phyloP scores from a whole-genome alignment of 1,140 invertebrate genomes.

The Parasteatoda tepidariorum region DNA sequence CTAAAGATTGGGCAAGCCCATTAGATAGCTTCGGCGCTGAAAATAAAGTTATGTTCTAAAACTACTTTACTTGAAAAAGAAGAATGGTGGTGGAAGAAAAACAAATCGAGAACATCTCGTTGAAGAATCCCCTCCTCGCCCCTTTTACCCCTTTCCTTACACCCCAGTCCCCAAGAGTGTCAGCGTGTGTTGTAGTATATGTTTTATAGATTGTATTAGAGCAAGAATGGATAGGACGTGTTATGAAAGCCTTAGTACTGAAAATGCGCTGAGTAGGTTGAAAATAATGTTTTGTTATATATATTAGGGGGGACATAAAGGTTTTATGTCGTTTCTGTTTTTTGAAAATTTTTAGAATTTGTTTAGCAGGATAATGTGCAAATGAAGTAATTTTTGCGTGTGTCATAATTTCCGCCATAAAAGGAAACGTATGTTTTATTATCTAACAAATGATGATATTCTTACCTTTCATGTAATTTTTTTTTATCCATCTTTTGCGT shows the following conservation, averaged over 20 bases:
- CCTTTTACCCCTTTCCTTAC: background rate
- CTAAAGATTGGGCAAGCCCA: slow-evolving; percentile 39
- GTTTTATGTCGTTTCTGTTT: background rate
- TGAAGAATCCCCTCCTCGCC: background rate
- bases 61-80: slow-evolving; percentile 49
- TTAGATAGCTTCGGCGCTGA: slow-evolving; percentile 13
- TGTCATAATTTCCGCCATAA: slow-evolving; percentile 10
- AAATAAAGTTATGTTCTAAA: slow-evolving; percentile 56
- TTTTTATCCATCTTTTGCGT: slow-evolving; percentile 4
- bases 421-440: slow-evolving; percentile 31
- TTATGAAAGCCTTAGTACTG: slow-evolving; percentile 23
- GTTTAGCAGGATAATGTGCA: background rate
- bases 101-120: slow-evolving; percentile 23
- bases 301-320: background rate
- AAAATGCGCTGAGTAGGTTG: background rate
- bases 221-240: slow-evolving; percentile 46
- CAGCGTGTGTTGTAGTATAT: background rate
- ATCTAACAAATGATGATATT: background rate
- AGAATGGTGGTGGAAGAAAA: background rate
- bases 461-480: slow-evolving; percentile 1
- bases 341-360: background rate
- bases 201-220: slow-evolving; percentile 55
- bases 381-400: slow-evolving; percentile 35
- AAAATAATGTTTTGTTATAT: slow-evolving; percentile 39
- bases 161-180: background rate